phyloP scores from a whole-genome alignment of 1,140 invertebrate species.

The Bombus huntii region DNA sequence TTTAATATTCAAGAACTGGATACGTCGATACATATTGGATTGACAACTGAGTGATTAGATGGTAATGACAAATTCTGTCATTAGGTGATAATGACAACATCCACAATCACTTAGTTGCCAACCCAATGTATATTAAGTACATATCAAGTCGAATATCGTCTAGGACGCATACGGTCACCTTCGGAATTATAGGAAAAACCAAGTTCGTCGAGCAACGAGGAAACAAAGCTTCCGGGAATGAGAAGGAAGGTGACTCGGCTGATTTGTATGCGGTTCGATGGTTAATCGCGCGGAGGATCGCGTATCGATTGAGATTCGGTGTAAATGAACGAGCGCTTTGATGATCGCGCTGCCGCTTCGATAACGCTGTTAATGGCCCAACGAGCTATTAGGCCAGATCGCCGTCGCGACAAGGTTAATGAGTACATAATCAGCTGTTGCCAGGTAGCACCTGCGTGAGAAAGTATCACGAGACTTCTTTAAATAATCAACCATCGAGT shows the following conservation, averaged over 20 bases:
- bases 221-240: not conserved
- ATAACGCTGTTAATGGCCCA: slow-evolving; percentile 44
- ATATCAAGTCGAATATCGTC: not conserved
- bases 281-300: slow-evolving; percentile 33
- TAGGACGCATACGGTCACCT: not conserved
- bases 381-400: slow-evolving; percentile 39
- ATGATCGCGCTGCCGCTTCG: slow-evolving; percentile 29
- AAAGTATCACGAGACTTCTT: slow-evolving; percentile 4
- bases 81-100: too few relatives aligned
- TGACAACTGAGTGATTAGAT: too few relatives aligned
- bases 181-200: not conserved
- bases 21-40: not conserved
- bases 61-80: too few relatives aligned
- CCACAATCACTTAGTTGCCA: too few relatives aligned
- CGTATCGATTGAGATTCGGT: slow-evolving; percentile 18
- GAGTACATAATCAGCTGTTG: slow-evolving; percentile 34
- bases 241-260: not conserved
- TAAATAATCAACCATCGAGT: slow-evolving; percentile 1
- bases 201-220: not conserved
- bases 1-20: not conserved
- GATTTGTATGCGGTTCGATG: slow-evolving; percentile 15
- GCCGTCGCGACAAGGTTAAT: slow-evolving; percentile 40
- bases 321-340: slow-evolving; percentile 12
- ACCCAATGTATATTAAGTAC: not conserved
- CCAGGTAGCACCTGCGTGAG: slow-evolving; percentile 36